Percentiles rank a stretch among this genome's conserved stretches.
These are phyloP conservation scores for Drosophila anomelani DNA, from an alignment of 2,888 invertebrate species.

Conservation along the genomic window DNA sequence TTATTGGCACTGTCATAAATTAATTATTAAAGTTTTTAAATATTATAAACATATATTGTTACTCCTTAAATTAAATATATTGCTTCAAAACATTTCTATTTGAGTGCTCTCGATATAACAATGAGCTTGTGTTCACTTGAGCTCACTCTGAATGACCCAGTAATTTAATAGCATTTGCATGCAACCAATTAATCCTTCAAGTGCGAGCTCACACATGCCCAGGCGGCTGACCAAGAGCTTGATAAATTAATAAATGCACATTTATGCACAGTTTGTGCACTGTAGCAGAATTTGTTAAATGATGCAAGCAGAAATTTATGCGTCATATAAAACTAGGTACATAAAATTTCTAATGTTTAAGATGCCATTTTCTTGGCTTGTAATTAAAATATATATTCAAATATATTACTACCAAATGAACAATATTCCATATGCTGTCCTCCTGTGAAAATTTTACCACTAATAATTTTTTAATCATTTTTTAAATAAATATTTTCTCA, in stretches of 20 bases:
- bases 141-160: constrained; percentile 22
- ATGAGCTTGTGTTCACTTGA: constrained; percentile 11
- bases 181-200: constrained; percentile 63
- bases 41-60: not conserved
- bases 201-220: constrained; percentile 38
- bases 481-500: not conserved
- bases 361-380: not conserved
- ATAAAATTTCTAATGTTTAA: not conserved
- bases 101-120: constrained; percentile 8
- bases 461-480: not conserved
- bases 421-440: not conserved
- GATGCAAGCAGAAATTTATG: constrained; percentile 44
- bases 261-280: constrained; percentile 57
- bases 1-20: too few relatives aligned
- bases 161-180: constrained; percentile 57
- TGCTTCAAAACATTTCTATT: constrained; percentile 1
- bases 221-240: constrained; percentile 19
- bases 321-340: not conserved
- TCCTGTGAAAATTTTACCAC: too few relatives aligned
- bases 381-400: not conserved
- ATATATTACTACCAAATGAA: not conserved
- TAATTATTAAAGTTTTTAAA: not conserved
- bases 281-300: constrained; percentile 61
- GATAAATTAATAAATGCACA: constrained; percentile 46
- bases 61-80: constrained; percentile 1